These are phyloP conservation scores for Nymphalis c-album DNA, from an alignment of 2,888 invertebrate species.

Conservation along the genomic window DNA sequence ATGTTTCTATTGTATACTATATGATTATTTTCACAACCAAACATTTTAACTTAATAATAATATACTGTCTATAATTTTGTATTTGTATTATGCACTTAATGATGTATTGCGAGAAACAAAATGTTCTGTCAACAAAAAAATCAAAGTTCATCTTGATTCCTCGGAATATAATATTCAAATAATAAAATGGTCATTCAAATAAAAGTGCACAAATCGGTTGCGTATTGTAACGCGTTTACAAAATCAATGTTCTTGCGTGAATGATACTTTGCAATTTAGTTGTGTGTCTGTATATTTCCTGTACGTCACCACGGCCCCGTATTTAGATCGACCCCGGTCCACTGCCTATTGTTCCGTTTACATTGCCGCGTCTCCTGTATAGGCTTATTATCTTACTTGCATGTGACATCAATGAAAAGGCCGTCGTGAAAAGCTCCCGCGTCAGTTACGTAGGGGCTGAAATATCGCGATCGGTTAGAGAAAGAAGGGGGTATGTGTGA, in stretches of 20 bases:
- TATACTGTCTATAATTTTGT: no score
- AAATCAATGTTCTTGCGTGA: conserved; percentile 33
- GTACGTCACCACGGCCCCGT: conserved; percentile 43
- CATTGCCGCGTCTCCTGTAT: conserved; percentile 50
- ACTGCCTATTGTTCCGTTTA: conserved; percentile 43
- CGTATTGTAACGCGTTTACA: conserved; percentile 19
- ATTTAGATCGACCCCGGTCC: conserved; percentile 31
- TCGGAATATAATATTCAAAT: background rate
- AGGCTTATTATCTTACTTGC: conserved; percentile 30
- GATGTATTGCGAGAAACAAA: no score
- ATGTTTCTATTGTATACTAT: no score
- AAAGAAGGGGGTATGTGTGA: conserved; percentile 48
- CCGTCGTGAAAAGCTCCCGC: conserved; percentile 40
- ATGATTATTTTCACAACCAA: no score
- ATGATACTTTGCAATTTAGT: conserved; percentile 24
- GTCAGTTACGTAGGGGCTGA: conserved; percentile 36
- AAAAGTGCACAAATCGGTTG: conserved; percentile 1
- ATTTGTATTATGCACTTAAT: no score
- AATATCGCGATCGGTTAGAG: conserved; percentile 30
- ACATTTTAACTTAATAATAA: no score
- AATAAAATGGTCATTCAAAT: background rate
- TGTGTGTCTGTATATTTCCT: conserved; percentile 29
- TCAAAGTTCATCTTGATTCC: background rate
- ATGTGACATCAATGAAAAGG: conserved; percentile 36
- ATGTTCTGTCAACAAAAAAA: no score